phyloP scores from a whole-genome alignment of 2,888 invertebrate species.

The Pegoplata infirma region DNA sequence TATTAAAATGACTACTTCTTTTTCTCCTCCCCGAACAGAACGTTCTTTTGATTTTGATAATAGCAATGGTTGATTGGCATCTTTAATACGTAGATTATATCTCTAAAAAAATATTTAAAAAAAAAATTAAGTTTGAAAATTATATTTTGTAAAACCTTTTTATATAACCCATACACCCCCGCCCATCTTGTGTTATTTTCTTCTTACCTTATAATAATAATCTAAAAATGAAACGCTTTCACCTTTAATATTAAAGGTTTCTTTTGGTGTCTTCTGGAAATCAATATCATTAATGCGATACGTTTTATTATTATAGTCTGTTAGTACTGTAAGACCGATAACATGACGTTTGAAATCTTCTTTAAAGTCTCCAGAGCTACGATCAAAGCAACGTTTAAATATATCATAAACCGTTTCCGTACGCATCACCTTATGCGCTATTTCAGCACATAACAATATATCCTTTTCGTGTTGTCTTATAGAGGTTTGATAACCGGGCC shows the following conservation, averaged over 20 bases:
- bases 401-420: constrained; percentile 86
- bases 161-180: background rate
- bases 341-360: constrained; percentile 80
- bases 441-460: constrained; percentile 88
- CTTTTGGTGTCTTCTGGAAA: constrained; percentile 81
- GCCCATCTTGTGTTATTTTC: background rate
- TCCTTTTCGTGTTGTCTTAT: constrained; percentile 89
- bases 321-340: constrained; percentile 80
- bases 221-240: constrained; percentile 82
- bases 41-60: constrained; percentile 83
- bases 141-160: background rate
- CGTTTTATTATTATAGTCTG: constrained; percentile 85
- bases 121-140: background rate
- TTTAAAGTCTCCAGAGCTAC: constrained; percentile 79
- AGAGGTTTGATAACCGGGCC: constrained; percentile 91
- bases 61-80: constrained; percentile 87
- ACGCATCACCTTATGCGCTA: constrained; percentile 90
- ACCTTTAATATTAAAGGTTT: constrained; percentile 82
- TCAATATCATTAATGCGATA: constrained; percentile 86
- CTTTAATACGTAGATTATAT: constrained; percentile 84
- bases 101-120: constrained; percentile 77
- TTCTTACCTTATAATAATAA: constrained; percentile 82
- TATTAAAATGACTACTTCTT: constrained; percentile 84
- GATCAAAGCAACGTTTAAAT: constrained; percentile 79
- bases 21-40: constrained; percentile 83